Evolutionary conservation across 1,140 invertebrate species (phyloP), one percentile per base, ranked within the genome.

Genomic region (Dufourea novaeangliae): DNA sequence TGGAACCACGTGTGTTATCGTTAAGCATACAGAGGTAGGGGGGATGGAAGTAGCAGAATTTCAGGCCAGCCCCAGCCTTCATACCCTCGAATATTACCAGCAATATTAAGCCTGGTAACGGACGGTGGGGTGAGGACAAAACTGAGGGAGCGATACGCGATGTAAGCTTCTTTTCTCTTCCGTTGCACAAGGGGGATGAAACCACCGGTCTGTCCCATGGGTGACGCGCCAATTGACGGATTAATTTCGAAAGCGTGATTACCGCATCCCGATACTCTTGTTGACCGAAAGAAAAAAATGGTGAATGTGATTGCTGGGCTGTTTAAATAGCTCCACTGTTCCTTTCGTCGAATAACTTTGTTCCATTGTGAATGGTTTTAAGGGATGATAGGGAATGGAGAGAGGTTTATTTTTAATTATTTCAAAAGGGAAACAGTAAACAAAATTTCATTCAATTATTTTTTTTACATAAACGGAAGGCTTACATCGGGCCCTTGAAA

Each of bases 161-260:
- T 27, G 57, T 77, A 77, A 71, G 57, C 59, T 77, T 63, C 68
- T 77, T 77, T 71, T 63, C 56, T 62, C 27, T 71, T 29, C 67
- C 22, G 37, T 1, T 8, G 14, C 17, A 1, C 7, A n/a, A n/a
- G 22, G 7, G 5, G 32, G 14, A 7, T 8, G 29, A 32, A 44
- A 6, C n/a, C 7, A n/a, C 14, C 14, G 14, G 20, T 4, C n/a
- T 17, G 22, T 54, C 59, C 70, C 70, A 52, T 54, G 32, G 44
- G 34, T 27, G 37, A 17, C n/a, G 0, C 14, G 14, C 52, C 63
- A 68, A 75, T 75, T 75, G 27, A 3, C 64, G 22, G 32, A 69
- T 76, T 76, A 68, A 68, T 75, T 68, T 46, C 17, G 29, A 67
- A 69, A 34, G 39, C 17, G 63, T n/a, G 62, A 74, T 64, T 34